phyloP scores from a whole-genome alignment of 1,140 invertebrate genomes.

The Nephotettix cincticeps region DNA sequence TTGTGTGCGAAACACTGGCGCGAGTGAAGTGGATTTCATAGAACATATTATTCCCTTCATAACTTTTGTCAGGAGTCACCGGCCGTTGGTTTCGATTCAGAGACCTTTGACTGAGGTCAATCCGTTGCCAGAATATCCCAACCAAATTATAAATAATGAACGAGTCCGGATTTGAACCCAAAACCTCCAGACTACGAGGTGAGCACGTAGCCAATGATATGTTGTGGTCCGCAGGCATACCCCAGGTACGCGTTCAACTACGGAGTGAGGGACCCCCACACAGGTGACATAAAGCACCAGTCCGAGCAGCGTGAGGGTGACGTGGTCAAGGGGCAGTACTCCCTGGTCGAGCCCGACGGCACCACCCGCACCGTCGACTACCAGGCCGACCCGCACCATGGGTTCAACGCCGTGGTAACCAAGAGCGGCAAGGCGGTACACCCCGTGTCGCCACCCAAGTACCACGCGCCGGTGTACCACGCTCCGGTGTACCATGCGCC shows the following conservation, averaged over 20 bases:
- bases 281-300: conserved; percentile 54
- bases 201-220: no score
- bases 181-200: no score
- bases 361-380: conserved; percentile 59
- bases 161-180: no score
- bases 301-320: conserved; percentile 54
- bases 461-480: conserved; percentile 26
- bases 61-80: no score
- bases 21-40: no score
- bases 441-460: conserved; percentile 30
- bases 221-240: conserved; percentile 47
- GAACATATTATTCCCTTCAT: no score
- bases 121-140: no score
- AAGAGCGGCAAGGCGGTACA: conserved; percentile 54
- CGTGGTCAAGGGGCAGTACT: conserved; percentile 55
- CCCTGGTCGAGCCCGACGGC: conserved; percentile 57
- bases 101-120: no score
- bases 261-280: conserved; percentile 54
- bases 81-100: no score
- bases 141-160: no score
- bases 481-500: conserved; percentile 28
- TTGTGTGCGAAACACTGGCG: no score
- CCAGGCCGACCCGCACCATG: conserved; percentile 58
- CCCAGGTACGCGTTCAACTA: conserved; percentile 55
- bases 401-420: conserved; percentile 59